Evolutionary conservation across 2,888 invertebrate genomes (phyloP).

Genomic region (Alloscopus bannaensis): DNA sequence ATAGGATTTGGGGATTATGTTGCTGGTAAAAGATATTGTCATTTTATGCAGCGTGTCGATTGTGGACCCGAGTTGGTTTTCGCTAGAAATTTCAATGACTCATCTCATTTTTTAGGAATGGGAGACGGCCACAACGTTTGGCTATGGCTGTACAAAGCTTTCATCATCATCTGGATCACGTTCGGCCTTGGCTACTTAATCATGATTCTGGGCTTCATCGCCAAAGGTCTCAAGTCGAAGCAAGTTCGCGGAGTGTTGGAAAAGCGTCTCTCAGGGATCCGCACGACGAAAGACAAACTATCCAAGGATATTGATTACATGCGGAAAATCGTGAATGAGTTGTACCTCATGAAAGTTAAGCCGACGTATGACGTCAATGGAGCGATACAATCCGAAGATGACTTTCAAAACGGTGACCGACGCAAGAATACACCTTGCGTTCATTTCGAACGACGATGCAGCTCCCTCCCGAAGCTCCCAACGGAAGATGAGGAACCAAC

Average conservation of each 20-base stretch:
- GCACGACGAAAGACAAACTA: slow-evolving; percentile 76
- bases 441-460: slow-evolving; percentile 54
- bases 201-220: slow-evolving; percentile 92
- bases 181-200: slow-evolving; percentile 93
- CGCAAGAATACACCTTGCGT: slow-evolving; percentile 51
- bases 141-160: slow-evolving; percentile 84
- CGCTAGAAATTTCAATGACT: background rate
- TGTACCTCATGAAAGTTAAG: slow-evolving; percentile 88
- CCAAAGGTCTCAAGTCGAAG: slow-evolving; percentile 80
- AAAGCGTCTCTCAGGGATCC: slow-evolving; percentile 68
- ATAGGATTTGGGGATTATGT: slow-evolving; percentile 89
- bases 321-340: slow-evolving; percentile 86
- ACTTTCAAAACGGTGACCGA: slow-evolving; percentile 4
- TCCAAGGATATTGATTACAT: slow-evolving; percentile 85
- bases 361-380: slow-evolving; percentile 66
- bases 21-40: slow-evolving; percentile 84
- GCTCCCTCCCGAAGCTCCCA: slow-evolving; percentile 76
- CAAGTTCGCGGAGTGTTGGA: slow-evolving; percentile 71
- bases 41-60: background rate
- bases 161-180: slow-evolving; percentile 91
- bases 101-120: slow-evolving; percentile 60
- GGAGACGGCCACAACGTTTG: slow-evolving; percentile 71
- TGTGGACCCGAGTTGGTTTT: background rate
- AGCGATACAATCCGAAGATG: background rate
- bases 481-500: background rate